Conservation (phyloP, 2,888 invertebrate genomes). For the Galeopsomyia nigrocyanea region DNA sequence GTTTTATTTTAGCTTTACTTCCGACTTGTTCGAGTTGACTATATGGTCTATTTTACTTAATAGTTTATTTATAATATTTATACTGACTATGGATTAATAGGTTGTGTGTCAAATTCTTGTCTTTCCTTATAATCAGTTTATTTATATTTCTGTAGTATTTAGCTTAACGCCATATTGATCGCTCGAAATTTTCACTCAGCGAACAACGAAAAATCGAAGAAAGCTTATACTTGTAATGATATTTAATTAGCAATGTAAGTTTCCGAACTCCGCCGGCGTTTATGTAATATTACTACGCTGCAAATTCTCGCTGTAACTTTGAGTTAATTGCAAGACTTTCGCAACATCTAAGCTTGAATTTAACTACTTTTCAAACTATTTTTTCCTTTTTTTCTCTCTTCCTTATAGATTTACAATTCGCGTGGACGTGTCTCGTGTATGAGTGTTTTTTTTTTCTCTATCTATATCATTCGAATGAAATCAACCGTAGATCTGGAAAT, state of each 20-base stretch:
- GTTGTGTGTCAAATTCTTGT: slow-evolving; percentile 54
- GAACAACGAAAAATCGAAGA: slow-evolving; percentile 55
- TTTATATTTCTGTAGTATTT: slow-evolving; percentile 10
- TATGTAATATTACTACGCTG: slow-evolving; percentile 34
- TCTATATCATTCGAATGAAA: slow-evolving; percentile 22
- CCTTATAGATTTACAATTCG: slow-evolving; percentile 33
- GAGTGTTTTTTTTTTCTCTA: slow-evolving; percentile 32
- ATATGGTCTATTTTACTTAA: slow-evolving; percentile 57
- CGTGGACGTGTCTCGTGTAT: slow-evolving; percentile 46
- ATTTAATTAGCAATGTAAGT: slow-evolving; percentile 59
- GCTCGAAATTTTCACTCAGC: slow-evolving; percentile 10
- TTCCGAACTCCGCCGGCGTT: slow-evolving; percentile 56
- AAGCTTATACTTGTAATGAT: slow-evolving; percentile 67
- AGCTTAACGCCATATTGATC: neutral
- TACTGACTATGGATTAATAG: slow-evolving; percentile 49
- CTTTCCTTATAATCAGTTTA: slow-evolving; percentile 32
- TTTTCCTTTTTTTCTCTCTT: too few species aligned
- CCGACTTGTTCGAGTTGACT: slow-evolving; percentile 16
- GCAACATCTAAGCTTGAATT: too few species aligned
- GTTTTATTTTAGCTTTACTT: slow-evolving; percentile 52
- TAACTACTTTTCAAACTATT: too few species aligned
- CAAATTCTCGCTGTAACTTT: neutral
- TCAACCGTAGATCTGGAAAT: slow-evolving; percentile 13
- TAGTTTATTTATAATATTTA: slow-evolving; percentile 51
- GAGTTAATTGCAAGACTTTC: too few species aligned